Conservation (phyloP, 2,797 vertebrate species). For the Phoebastria nigripes region DNA sequence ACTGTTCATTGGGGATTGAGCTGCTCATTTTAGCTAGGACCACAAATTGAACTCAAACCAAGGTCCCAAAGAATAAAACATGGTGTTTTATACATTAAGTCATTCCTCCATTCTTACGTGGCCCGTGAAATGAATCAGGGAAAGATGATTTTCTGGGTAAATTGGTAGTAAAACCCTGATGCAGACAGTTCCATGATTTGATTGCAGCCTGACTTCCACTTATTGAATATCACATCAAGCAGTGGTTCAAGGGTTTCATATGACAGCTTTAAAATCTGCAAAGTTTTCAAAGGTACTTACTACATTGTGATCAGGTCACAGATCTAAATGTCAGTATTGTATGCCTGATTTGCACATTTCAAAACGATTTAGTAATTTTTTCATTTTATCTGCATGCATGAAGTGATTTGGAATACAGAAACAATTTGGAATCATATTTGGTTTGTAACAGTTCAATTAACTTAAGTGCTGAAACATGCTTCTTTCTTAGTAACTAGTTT, state of each 20-base stretch:
- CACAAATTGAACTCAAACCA: slow-evolving; percentile 59
- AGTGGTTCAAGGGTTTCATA: slow-evolving; percentile 66
- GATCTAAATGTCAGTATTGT: slow-evolving; percentile 72
- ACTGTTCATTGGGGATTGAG: slow-evolving; percentile 62
- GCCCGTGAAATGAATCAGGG: slow-evolving; percentile 62
- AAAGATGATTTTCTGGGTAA: slow-evolving; percentile 71
- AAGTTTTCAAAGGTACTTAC: slow-evolving; percentile 64
- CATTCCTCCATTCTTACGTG: slow-evolving; percentile 52
- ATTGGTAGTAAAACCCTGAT: slow-evolving; percentile 65
- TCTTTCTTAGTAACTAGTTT: slow-evolving; percentile 71
- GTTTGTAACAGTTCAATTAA: slow-evolving; percentile 80
- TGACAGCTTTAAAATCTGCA: slow-evolving; percentile 42
- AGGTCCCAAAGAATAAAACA: slow-evolving; percentile 55
- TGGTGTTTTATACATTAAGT: slow-evolving; percentile 54
- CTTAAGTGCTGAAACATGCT: slow-evolving; percentile 77
- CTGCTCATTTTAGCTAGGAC: slow-evolving; percentile 65
- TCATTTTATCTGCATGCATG: slow-evolving; percentile 73
- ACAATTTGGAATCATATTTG: slow-evolving; percentile 77
- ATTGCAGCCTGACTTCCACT: slow-evolving; percentile 64
- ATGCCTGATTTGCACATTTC: slow-evolving; percentile 71
- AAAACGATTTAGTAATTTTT: slow-evolving; percentile 69
- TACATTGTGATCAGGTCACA: slow-evolving; percentile 68
- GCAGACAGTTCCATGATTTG: slow-evolving; percentile 56
- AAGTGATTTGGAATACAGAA: slow-evolving; percentile 71
- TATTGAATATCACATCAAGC: slow-evolving; percentile 68